Base-by-base conservation (phyloP, 2,797 vertebrate species). In the Tolypeutes matacus region DNA sequence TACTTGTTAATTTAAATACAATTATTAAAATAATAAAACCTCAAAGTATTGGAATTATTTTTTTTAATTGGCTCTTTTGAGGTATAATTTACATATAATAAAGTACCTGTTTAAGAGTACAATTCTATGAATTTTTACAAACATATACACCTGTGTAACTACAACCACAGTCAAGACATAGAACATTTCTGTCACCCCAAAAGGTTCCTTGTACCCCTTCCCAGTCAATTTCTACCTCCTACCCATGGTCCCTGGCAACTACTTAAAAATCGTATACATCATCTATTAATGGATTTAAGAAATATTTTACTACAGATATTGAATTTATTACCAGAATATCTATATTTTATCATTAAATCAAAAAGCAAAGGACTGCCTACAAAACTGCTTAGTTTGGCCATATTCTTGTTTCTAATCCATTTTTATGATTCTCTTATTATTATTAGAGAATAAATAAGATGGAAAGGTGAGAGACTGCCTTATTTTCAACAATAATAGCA, bases 401-500 rank as follows among this genome's bases (percentile, higher is more conserved):
- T 46, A 77, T 69, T 92, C 58, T 91, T 82, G 31, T 82, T 78
- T n/a, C 94, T 73, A 83, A 69, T 51, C 31, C 39, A 67, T 77
- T 72, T 89, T 95, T 31, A 78, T 36, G 39, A 83, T 80, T 92
- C n/a, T 91, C 64, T 84, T 10, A 81, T 25, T 89, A 62, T 73
- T 93, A 75, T 70, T 62, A 86, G 58, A 89, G 23, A 94, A 90
- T 88, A 77, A 36, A 65, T 53, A 56, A 20, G 18, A 86, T 64
- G 34, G 27, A 92, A 86, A 77, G 18, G 69, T 51, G 49, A 73
- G 62, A 82, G 42, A 0, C 17, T 82, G 56, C 9, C 60, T 86
- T 76, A 34, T 89, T 70, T 76, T 86, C 27, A 89, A 81, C 42
- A 69, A 42, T 93, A 83, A 51, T 46, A 64, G 46, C 72, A 81